Percentiles rank a stretch among this genome's conserved stretches.
Conservation (phyloP, 2,888 invertebrate species). For the Amorpha juglandis region DNA sequence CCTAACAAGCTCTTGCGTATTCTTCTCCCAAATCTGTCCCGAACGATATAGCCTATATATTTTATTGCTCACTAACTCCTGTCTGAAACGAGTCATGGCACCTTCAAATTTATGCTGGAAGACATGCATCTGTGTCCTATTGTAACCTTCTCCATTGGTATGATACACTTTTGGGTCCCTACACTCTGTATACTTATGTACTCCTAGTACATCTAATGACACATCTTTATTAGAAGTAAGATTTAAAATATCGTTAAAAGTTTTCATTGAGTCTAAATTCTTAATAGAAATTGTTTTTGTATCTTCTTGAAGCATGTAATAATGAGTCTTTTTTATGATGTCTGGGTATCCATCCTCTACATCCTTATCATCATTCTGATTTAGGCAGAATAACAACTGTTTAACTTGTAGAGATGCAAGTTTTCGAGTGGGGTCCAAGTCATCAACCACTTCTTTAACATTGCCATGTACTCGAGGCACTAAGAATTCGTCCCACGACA, state of each 20-base stretch:
- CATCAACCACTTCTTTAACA: slow-evolving; percentile 80
- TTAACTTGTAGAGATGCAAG: slow-evolving; percentile 62
- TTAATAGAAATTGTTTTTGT: slow-evolving; percentile 62
- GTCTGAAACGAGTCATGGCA: slow-evolving; percentile 79
- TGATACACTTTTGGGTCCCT: slow-evolving; percentile 68
- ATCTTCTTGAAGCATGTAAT: slow-evolving; percentile 62
- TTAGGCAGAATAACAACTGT: slow-evolving; percentile 71
- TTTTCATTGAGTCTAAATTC: slow-evolving; percentile 74
- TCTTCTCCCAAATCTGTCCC: slow-evolving; percentile 79
- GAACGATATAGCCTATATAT: slow-evolving; percentile 75
- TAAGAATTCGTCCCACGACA: slow-evolving; percentile 87
- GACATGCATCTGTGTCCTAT: slow-evolving; percentile 75
- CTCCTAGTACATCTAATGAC: slow-evolving; percentile 66
- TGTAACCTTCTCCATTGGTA: slow-evolving; percentile 63
- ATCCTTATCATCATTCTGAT: slow-evolving; percentile 76
- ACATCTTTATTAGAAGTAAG: slow-evolving; percentile 57
- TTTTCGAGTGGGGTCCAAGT: slow-evolving; percentile 76
- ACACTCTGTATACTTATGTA: slow-evolving; percentile 78
- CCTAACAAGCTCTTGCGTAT: slow-evolving; percentile 63
- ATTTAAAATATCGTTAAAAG: slow-evolving; percentile 72
- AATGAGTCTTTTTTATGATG: slow-evolving; percentile 78
- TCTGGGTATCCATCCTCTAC: slow-evolving; percentile 69
- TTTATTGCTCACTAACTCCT: slow-evolving; percentile 74
- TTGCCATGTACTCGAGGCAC: slow-evolving; percentile 85
- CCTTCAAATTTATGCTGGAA: slow-evolving; percentile 81